Base-by-base conservation (phyloP, 1,140 invertebrate genomes). In the Ceratitis capitata region DNA sequence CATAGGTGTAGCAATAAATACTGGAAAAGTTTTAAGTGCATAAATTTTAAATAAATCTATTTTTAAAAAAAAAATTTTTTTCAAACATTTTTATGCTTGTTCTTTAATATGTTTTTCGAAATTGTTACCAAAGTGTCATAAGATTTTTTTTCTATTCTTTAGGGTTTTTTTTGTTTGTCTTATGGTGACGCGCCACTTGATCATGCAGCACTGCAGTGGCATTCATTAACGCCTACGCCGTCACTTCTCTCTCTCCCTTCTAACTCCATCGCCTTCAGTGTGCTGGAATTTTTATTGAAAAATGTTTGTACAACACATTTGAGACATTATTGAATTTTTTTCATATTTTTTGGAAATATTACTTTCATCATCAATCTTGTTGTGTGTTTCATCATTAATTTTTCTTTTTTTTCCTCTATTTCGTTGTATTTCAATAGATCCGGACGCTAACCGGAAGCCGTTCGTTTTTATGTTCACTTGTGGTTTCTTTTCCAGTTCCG, bases 401-500 rank as follows among this genome's bases (percentile, higher is more conserved):
- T 16, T 14, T 0, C 12, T 14, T 61, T 58, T 26, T 10, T 29
- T 16, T 14, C 0, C 12, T 14, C 29, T 58, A 0, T 35, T 35
- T 69, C 6, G n/a, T 10, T 45, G 7, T 47, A 47, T 78, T 47
- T n/a, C 23, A 12, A 78, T 78, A 26, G 69, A 45, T 78, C 42
- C 69, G 69, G 9, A 19, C 82, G 26, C 32, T 53, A 35, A 53
- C 45, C 82, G 82, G 82, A 83, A 83, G 82, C 23, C n/a, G 42
- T 14, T 32, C 53, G 26, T 83, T 83, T 23, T 39, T 83, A 51
- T 83, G 26, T 83, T 35, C 35, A 9, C 49, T 35, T 83, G 82
- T 47, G 82, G 82, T 26, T 78, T 45, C n/a, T n/a, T 45, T 9
- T 64, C n/a, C 45, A 78, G 69, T 78, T 78, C 69, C 69, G 69